These are phyloP conservation scores for Pandemis corylana DNA, from an alignment of 2,888 invertebrate species.

Conservation along the genomic window DNA sequence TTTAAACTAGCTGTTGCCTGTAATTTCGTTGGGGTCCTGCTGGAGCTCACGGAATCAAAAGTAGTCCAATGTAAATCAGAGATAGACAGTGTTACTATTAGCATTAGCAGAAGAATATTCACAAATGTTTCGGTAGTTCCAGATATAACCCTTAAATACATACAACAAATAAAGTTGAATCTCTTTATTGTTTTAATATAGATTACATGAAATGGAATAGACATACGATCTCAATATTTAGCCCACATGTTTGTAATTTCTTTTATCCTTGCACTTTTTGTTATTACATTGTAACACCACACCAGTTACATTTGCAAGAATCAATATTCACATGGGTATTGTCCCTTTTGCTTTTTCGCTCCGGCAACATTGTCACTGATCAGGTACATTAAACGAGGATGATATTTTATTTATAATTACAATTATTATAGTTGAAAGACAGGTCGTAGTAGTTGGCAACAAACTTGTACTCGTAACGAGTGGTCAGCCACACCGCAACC, in stretches of 20 bases:
- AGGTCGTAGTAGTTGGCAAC: conserved; percentile 48
- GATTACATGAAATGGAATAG: no score
- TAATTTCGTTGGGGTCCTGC: no score
- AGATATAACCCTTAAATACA: no score
- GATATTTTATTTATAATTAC: conserved; percentile 46
- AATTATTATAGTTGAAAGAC: conserved; percentile 43
- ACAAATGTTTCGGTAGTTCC: no score
- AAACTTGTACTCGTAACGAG: conserved; percentile 50
- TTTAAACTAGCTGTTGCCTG: no score
- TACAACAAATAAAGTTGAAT: no score
- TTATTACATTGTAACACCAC: conserved; percentile 12
- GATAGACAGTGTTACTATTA: no score
- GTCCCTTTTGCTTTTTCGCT: conserved; percentile 4
- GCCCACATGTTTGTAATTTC: background rate
- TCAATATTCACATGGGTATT: conserved; percentile 19
- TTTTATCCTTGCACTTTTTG: background rate
- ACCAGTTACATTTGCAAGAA: conserved; percentile 22
- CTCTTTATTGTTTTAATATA: no score
- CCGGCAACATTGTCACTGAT: conserved; percentile 19
- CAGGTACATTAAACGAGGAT: conserved; percentile 41
- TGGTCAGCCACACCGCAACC: conserved; percentile 44
- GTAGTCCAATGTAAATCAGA: no score
- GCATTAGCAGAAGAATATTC: no score
- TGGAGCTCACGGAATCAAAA: no score
- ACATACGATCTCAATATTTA: background rate